Evolutionary conservation across 2,888 invertebrate genomes (phyloP), one percentile per base, ranked within the genome.

Genomic region (Callyntrura sp.): DNA sequence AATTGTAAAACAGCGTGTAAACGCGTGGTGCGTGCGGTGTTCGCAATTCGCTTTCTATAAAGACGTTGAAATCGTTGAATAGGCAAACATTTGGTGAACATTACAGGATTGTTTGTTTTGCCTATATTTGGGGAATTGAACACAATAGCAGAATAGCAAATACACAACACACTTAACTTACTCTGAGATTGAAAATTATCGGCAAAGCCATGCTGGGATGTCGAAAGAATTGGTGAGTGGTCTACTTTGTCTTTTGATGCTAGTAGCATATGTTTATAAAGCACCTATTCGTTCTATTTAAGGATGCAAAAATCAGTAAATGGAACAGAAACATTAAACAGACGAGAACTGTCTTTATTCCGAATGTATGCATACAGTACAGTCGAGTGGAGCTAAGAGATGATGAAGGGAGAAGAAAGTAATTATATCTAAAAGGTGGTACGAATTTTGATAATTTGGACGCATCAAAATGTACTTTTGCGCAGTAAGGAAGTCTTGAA

Each of bases 291-390:
- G n/a, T 43, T 73, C 45, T n/a, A 8, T 73, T 43, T 28, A 14
- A 28, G 9, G 25, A 12, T 28, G 65, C 17, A 43, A n/a, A 8
- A 35, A 68, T 35, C 3, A 35, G 35, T 60, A 23, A 28, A 65
- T 28, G 0, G 14, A 2, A 62, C 20, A 11, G 3, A 17, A 20
- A 17, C 25, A 81, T 83, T 57, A 84, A 57, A n/a, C n/a, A n/a
- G 70, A 84, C 43, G 45, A 86, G 51, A 68, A 25, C 60, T 82
- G 87, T 81, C 81, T 87, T 88, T 88, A 87, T 81, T 88, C 45
- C 82, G 62, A 88, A 70, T 81, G 25, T 76, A 55, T 48, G 17
- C n/a, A 79, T 62, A 55, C 23, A 35, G 35, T 35, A 70, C 20
- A 87, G 55, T 87, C 87, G 87, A 81, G 62, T 51, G 23, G 17